phyloP scores from a whole-genome alignment of 2,888 invertebrate species.

The Synergus laeviventris region DNA sequence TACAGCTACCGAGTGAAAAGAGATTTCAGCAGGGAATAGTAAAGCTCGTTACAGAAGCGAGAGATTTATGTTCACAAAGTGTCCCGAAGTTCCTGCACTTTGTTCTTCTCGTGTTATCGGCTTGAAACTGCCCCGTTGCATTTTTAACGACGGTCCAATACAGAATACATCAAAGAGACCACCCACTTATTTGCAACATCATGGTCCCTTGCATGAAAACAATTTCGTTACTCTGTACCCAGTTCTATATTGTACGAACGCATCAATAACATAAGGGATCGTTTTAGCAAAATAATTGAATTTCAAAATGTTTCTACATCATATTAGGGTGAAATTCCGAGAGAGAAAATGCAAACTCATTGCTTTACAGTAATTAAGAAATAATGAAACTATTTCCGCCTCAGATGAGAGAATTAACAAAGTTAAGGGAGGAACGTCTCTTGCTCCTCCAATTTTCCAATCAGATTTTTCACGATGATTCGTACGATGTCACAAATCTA shows the following conservation, averaged over 20 bases:
- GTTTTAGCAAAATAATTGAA: neutral
- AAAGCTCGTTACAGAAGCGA: constrained; percentile 39
- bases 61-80: constrained; percentile 37
- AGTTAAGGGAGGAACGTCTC: neutral
- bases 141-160: constrained; percentile 21
- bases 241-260: neutral
- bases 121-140: constrained; percentile 14
- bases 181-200: constrained; percentile 4
- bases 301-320: neutral
- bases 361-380: too few relatives aligned
- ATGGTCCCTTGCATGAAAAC: constrained; percentile 19
- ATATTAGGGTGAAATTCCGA: too few relatives aligned
- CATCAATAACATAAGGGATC: neutral
- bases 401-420: too few relatives aligned
- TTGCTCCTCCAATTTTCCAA: neutral
- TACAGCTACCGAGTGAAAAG: constrained; percentile 26
- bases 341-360: too few relatives aligned
- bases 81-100: constrained; percentile 38
- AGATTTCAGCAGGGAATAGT: constrained; percentile 38
- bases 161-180: constrained; percentile 26
- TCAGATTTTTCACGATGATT: constrained; percentile 6
- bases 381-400: too few relatives aligned
- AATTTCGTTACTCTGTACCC: constrained; percentile 13
- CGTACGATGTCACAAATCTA: neutral
- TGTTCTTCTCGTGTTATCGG: constrained; percentile 35